A percentile compares a stretch with the other conserved stretches of the same genome.
Evolutionary conservation across 2,797 vertebrate species (phyloP).

Genomic region (Parauchenoglanis ngamensis): DNA sequence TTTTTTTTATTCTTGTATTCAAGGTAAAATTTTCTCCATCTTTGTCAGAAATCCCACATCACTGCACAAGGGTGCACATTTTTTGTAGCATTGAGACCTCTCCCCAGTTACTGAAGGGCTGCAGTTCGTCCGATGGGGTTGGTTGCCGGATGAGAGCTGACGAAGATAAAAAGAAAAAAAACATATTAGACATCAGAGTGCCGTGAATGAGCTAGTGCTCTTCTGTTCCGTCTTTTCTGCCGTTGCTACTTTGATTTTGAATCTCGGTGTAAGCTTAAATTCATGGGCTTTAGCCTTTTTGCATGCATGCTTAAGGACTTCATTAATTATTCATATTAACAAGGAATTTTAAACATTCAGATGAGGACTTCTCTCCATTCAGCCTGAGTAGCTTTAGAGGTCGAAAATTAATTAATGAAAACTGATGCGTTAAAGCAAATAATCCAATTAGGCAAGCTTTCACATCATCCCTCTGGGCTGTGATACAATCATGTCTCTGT

Average conservation of each 20-base stretch:
- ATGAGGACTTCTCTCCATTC: slow-evolving; percentile 23
- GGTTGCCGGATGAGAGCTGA: slow-evolving; percentile 25
- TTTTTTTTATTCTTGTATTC: not conserved
- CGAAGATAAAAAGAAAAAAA: not conserved
- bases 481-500: slow-evolving; percentile 15
- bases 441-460: slow-evolving; percentile 55
- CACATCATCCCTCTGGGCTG: slow-evolving; percentile 46
- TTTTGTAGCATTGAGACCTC: slow-evolving; percentile 9
- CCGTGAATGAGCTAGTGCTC: not conserved
- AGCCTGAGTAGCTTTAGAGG: slow-evolving; percentile 39
- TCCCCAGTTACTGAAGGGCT: slow-evolving; percentile 25
- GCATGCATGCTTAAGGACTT: slow-evolving; percentile 8
- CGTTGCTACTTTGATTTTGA: not conserved
- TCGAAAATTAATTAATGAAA: slow-evolving; percentile 54
- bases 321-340: slow-evolving; percentile 2
- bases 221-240: not conserved
- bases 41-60: not conserved
- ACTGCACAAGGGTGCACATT: not conserved
- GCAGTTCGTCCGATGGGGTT: slow-evolving; percentile 30
- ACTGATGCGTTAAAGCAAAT: slow-evolving; percentile 53
- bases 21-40: not conserved
- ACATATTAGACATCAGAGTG: slow-evolving; percentile 8
- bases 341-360: slow-evolving; percentile 18
- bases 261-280: not conserved
- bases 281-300: not conserved